Percentiles rank a stretch among this genome's conserved stretches.
phyloP scores from a whole-genome alignment of 2,888 invertebrate species.

The Aphodius granarius region DNA sequence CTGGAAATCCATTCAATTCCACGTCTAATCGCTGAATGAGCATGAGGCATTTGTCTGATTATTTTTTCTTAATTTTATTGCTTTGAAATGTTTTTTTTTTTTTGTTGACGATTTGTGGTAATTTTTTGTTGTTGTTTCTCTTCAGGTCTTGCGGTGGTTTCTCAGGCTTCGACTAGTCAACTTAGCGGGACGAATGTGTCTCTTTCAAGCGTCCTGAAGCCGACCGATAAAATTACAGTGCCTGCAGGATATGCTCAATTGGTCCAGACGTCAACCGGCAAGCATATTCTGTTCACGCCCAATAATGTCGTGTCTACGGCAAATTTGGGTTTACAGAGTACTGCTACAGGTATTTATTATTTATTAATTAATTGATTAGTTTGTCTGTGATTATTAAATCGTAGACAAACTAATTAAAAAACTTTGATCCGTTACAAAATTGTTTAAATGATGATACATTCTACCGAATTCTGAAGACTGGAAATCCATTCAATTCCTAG shows the following conservation, averaged over 20 bases:
- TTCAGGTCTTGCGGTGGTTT: slow-evolving; percentile 56
- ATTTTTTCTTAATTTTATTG: background rate
- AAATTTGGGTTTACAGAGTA: slow-evolving; percentile 46
- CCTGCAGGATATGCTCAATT: slow-evolving; percentile 62
- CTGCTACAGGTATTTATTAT: slow-evolving; percentile 37
- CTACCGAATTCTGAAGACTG: slow-evolving; percentile 33
- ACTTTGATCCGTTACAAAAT: background rate
- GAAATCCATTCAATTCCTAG: slow-evolving; percentile 44
- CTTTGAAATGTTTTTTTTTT: background rate
- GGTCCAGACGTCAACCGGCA: slow-evolving; percentile 71
- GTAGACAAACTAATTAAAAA: background rate
- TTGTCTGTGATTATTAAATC: too few species aligned
- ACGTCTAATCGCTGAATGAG: slow-evolving; percentile 2
- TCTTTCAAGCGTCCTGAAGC: slow-evolving; percentile 47
- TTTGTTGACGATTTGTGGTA: slow-evolving; percentile 4
- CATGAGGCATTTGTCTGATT: slow-evolving; percentile 14
- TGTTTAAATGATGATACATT: slow-evolving; percentile 1
- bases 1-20: slow-evolving; percentile 12
- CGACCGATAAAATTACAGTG: slow-evolving; percentile 45
- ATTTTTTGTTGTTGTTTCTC: slow-evolving; percentile 28
- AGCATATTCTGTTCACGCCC: slow-evolving; percentile 67
- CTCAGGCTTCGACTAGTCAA: slow-evolving; percentile 45
- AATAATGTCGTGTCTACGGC: slow-evolving; percentile 50
- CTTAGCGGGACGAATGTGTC: slow-evolving; percentile 39
- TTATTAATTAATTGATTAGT: background rate